A percentile compares a stretch with the other conserved stretches of the same genome.
phyloP scores from a whole-genome alignment of 2,888 invertebrate genomes.

The Neoascia interrupta region DNA sequence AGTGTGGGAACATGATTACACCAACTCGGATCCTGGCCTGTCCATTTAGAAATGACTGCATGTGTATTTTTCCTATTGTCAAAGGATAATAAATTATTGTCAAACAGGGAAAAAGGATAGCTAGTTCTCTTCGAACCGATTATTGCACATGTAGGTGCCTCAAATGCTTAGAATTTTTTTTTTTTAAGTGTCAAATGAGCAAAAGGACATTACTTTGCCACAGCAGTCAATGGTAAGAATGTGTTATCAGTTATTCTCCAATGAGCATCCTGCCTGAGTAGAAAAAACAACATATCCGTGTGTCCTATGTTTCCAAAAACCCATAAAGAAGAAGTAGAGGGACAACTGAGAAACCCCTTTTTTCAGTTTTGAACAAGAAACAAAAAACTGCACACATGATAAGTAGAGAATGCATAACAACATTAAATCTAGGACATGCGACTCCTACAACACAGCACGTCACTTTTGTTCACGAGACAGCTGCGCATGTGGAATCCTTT shows the following conservation, averaged over 20 bases:
- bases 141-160: slow-evolving; percentile 45
- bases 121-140: slow-evolving; percentile 17
- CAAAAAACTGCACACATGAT: slow-evolving; percentile 41
- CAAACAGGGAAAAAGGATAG: slow-evolving; percentile 12
- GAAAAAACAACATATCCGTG: no score
- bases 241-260: slow-evolving; percentile 49
- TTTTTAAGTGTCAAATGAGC: slow-evolving; percentile 41
- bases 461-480: no score
- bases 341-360: no score
- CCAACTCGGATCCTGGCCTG: background rate
- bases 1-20: slow-evolving; percentile 61
- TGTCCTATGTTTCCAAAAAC: slow-evolving; percentile 32
- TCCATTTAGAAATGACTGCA: slow-evolving; percentile 6
- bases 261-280: slow-evolving; percentile 59
- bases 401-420: slow-evolving; percentile 43
- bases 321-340: slow-evolving; percentile 31
- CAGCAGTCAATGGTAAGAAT: slow-evolving; percentile 26
- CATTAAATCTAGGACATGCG: slow-evolving; percentile 57
- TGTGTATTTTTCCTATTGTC: slow-evolving; percentile 60
- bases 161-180: slow-evolving; percentile 4
- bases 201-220: slow-evolving; percentile 35
- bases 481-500: no score
- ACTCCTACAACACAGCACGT: slow-evolving; percentile 50
- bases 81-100: slow-evolving; percentile 64
- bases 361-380: slow-evolving; percentile 41